Evolutionary conservation across 2,113 vertebrate genomes (phyloP).

Genomic region (Trinectes maculatus): DNA sequence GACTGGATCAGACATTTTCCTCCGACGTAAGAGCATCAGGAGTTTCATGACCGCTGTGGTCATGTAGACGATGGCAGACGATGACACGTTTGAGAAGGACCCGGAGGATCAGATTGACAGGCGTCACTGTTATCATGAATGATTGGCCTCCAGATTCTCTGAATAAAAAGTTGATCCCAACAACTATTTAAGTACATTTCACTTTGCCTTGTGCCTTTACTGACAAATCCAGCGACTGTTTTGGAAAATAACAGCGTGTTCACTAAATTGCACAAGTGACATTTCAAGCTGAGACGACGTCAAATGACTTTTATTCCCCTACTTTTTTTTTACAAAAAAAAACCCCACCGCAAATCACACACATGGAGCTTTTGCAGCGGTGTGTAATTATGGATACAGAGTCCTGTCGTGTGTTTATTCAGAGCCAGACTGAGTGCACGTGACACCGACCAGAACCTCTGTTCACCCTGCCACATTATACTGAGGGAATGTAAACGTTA

Average conservation of each 20-base stretch:
- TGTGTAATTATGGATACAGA: constrained; percentile 31
- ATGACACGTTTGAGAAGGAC: constrained; percentile 16
- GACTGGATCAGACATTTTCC: constrained; percentile 61
- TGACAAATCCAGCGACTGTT: background rate
- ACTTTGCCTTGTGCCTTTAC: background rate
- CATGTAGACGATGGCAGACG: constrained; percentile 36
- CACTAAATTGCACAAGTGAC: constrained; percentile 23
- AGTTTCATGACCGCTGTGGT: constrained; percentile 58
- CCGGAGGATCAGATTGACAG: constrained; percentile 38
- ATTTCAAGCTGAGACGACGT: constrained; percentile 26
- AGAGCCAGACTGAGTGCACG: constrained; percentile 1
- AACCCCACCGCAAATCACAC: background rate
- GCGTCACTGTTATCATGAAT: constrained; percentile 21
- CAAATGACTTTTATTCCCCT: constrained; percentile 1
- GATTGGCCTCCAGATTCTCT: constrained; percentile 12
- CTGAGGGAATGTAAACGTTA: constrained; percentile 28
- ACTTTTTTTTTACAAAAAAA: constrained; percentile 1
- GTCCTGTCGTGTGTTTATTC: constrained; percentile 19
- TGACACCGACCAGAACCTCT: background rate
- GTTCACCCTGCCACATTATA: constrained; percentile 9
- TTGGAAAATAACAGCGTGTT: constrained; percentile 15
- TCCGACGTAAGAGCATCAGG: constrained; percentile 33
- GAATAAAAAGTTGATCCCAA: constrained; percentile 14
- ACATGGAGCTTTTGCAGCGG: background rate
- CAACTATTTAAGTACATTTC: constrained; percentile 13